These are phyloP conservation scores for Melipona bicolor DNA, from an alignment of 2,888 invertebrate species.

Conservation along the genomic window DNA sequence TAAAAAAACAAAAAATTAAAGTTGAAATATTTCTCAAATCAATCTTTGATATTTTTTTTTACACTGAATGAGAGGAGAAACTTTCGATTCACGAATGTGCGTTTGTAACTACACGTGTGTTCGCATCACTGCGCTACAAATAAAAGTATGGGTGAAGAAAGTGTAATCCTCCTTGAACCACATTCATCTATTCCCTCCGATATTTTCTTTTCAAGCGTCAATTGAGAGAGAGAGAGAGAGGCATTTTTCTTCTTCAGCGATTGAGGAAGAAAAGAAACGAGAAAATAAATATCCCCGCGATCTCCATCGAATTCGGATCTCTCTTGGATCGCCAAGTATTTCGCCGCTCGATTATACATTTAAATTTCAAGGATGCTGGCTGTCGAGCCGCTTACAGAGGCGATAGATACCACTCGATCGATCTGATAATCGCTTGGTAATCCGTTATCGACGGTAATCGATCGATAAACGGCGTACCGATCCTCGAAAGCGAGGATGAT, in stretches of 20 bases:
- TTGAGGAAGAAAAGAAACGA: not conserved
- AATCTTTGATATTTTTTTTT: no score
- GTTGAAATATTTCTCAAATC: no score
- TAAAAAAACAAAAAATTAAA: not conserved
- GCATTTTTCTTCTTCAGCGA: no score
- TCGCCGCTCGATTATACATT: conserved; percentile 38
- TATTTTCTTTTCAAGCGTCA: no score
- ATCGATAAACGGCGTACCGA: conserved; percentile 20
- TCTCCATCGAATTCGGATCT: conserved; percentile 5
- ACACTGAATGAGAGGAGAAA: no score
- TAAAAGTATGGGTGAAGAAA: no score
- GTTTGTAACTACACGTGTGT: no score
- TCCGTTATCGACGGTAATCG: conserved; percentile 17
- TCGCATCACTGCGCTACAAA: no score
- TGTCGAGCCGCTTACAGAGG: conserved; percentile 26
- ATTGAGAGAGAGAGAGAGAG: no score
- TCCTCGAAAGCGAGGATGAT: not conserved
- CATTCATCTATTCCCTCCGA: no score
- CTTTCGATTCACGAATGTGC: no score
- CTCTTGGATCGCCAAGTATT: not conserved
- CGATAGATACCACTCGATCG: conserved; percentile 1
- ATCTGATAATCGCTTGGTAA: conserved; percentile 38
- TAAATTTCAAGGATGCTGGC: conserved; percentile 32
- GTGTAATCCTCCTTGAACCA: no score
- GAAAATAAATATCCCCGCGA: not conserved